Evolutionary conservation across 2,113 vertebrate species (phyloP).

Genomic region (Serilophus lunatus): DNA sequence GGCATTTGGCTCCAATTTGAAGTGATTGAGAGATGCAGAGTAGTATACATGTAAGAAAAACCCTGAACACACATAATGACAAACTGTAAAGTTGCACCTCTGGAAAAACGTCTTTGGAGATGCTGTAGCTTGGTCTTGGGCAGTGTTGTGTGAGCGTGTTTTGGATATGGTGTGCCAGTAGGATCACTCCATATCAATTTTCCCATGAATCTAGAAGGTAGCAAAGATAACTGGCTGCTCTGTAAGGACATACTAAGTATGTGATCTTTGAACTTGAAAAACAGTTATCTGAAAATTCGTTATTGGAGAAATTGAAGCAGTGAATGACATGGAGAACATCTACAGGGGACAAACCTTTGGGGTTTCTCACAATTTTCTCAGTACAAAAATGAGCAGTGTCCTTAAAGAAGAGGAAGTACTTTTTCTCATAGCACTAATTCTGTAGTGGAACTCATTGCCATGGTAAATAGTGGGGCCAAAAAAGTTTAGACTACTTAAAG

Average conservation of each 20-base stretch:
- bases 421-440: neutral
- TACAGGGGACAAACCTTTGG: neutral
- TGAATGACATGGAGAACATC: neutral
- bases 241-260: neutral
- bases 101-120: neutral
- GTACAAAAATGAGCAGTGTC: rapidly evolving
- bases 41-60: rapidly evolving
- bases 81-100: neutral
- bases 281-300: neutral
- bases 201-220: neutral
- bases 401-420: neutral
- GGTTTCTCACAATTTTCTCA: neutral
- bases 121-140: neutral
- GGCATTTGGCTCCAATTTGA: neutral
- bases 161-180: neutral
- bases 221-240: neutral
- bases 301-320: neutral
- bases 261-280: neutral
- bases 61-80: neutral
- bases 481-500: neutral
- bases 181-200: neutral
- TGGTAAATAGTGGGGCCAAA: neutral
- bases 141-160: neutral
- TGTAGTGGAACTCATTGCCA: neutral
- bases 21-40: neutral